Percentiles rank a stretch among this genome's conserved stretches.
Evolutionary conservation across 1,140 invertebrate species (phyloP).

Genomic region (Arctopsyche grandis): DNA sequence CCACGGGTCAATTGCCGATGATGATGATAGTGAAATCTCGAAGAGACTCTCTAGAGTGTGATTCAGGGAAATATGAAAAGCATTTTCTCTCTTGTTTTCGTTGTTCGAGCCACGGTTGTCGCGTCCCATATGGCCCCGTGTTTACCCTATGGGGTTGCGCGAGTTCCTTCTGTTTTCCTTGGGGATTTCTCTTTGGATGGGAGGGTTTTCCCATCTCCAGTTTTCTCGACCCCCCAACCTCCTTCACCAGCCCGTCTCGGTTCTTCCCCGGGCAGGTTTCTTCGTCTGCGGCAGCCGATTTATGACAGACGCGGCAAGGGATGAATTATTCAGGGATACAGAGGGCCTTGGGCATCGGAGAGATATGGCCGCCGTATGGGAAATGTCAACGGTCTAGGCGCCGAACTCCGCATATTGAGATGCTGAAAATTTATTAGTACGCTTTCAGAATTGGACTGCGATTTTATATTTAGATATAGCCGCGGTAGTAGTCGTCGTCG

Average conservation of each 20-base stretch:
- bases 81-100: constrained; percentile 15
- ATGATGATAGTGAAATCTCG: no score
- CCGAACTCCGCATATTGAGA: constrained; percentile 15
- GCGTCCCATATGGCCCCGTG: constrained; percentile 33
- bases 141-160: constrained; percentile 27
- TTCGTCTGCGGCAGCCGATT: constrained; percentile 46
- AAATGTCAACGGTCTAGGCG: constrained; percentile 26
- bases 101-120: constrained; percentile 1
- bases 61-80: constrained; percentile 31
- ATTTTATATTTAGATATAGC: no score
- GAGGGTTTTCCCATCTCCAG: background rate
- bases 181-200: constrained; percentile 1
- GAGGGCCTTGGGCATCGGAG: background rate
- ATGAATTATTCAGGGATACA: constrained; percentile 51
- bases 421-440: constrained; percentile 32
- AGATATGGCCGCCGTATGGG: constrained; percentile 20
- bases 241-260: background rate
- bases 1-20: no score
- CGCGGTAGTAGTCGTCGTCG: no score
- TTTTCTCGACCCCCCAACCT: background rate
- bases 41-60: background rate
- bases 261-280: constrained; percentile 2
- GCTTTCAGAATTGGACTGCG: no score
- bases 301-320: constrained; percentile 44
- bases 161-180: constrained; percentile 24